phyloP scores from a whole-genome alignment of 2,797 vertebrate genomes.

The Mormyrops attenuatus region DNA sequence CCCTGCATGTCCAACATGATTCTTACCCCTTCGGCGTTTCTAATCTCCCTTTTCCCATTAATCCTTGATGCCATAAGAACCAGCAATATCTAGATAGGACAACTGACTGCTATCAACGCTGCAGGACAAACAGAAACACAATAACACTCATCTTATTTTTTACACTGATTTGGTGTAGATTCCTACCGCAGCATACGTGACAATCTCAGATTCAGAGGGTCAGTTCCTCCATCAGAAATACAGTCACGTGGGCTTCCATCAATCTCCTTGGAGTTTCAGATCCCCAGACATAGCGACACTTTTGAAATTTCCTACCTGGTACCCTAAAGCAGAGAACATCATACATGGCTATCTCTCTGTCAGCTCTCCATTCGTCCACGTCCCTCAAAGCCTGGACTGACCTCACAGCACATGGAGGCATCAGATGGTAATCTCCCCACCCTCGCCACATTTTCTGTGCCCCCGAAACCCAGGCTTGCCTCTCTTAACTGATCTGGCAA shows the following conservation, averaged over 20 bases:
- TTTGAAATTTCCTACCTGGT: not conserved
- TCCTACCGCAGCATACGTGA: not conserved
- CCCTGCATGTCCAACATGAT: not conserved
- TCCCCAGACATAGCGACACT: not conserved
- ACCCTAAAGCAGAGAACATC: not conserved
- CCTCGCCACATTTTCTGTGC: not conserved
- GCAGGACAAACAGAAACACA: not conserved
- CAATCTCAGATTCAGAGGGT: not conserved
- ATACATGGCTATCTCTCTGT: not conserved
- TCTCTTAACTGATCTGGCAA: conserved; percentile 4
- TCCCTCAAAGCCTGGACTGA: not conserved
- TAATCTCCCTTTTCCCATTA: not conserved
- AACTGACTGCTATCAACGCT: not conserved
- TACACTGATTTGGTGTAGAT: not conserved
- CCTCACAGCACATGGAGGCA: not conserved
- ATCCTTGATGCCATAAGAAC: not conserved
- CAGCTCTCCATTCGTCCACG: not conserved
- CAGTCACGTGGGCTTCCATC: not conserved
- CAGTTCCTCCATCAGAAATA: not conserved
- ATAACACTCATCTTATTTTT: not conserved
- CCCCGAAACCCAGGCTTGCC: not conserved
- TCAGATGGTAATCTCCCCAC: not conserved
- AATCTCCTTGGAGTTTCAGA: not conserved
- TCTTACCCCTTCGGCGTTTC: not conserved
- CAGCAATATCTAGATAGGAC: not conserved